Conservation (phyloP, 2,797 vertebrate species). For the Tokudaia muenninki region DNA sequence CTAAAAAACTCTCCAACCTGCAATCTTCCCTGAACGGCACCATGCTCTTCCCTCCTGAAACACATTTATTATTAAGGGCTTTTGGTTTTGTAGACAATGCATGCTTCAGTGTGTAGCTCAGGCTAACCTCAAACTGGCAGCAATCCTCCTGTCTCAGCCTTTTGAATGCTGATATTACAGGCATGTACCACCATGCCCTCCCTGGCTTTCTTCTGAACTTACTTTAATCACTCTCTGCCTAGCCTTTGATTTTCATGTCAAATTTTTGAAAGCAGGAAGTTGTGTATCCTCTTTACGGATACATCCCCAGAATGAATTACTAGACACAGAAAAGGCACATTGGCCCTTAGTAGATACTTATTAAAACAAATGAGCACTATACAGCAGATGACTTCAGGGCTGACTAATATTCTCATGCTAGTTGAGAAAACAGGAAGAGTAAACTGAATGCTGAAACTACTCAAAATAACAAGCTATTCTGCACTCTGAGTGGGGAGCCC, state of each 20-base stretch:
- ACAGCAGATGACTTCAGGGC: not conserved
- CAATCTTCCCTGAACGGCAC: not conserved
- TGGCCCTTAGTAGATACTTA: conserved; percentile 21
- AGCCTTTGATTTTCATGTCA: not conserved
- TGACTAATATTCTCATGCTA: conserved; percentile 11
- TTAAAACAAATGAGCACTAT: conserved; percentile 38
- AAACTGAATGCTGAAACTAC: conserved; percentile 1
- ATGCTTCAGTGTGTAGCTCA: not conserved
- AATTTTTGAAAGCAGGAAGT: conserved; percentile 48
- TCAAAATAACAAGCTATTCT: conserved; percentile 9
- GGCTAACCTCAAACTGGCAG: not conserved
- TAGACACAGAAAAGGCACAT: not conserved
- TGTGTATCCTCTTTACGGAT: conserved; percentile 21
- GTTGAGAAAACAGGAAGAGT: conserved; percentile 5
- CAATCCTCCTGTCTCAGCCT: not conserved
- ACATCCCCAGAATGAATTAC: not conserved
- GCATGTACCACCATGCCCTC: not conserved
- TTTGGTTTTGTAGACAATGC: not conserved
- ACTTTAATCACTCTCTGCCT: conserved; percentile 10
- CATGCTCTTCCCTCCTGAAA: conserved; percentile 39
- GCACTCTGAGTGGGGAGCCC: not conserved
- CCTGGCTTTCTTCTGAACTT: not conserved
- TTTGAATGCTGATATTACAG: not conserved
- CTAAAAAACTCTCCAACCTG: not conserved
- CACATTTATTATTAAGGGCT: not conserved